Evolutionary conservation across 2,797 vertebrate species (phyloP), one percentile per base, ranked within the genome.

Genomic region (Squalus acanthias): DNA sequence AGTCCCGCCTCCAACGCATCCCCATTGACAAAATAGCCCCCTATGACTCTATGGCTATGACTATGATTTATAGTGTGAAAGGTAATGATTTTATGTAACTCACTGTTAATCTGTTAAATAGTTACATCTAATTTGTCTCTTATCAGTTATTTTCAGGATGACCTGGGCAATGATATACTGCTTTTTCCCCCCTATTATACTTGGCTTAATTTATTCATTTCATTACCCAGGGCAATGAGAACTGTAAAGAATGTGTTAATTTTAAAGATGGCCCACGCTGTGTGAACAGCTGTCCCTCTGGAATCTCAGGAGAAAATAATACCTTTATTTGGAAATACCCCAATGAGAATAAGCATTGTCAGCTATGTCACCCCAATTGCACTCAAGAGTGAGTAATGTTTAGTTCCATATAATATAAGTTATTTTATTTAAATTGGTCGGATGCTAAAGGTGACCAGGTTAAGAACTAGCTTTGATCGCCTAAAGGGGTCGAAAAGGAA

Each of bases 281-380:
- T 0, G 98, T 99, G 96, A 96, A 96, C 5, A 97, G 97, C 87
- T 99, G 99, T 96, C 98, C 99, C 0, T 97, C 98, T 0, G 98
- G 98, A 0, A 96, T 99, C 67, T 97, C 97, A 88, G 99, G 98
- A 0, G 98, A 98, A 33, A 98, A 98, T 1, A 98, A 98, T 96
- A 98, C 96, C 22, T 96, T 98, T 0, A 98, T 99, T 96, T 99
- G 99, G 98, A 99, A 98, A 92, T 99, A 98, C 0, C 96, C 98
- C 0, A 98, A 99, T 1, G n/a, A 96, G 5, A 96, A 87, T 0
- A 97, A 96, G 0, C 96, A 97, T 92, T 99, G 99, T 96, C 98
- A 97, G 97, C 96, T 97, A 46, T 99, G 99, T 97, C 98, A 99
- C 96, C 97, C 96, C 22, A 99, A 99, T 97, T 99, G 99, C 96